These are phyloP conservation scores for Lipotes vexillifer DNA, from an alignment of 2,113 vertebrate species.

Conservation along the genomic window DNA sequence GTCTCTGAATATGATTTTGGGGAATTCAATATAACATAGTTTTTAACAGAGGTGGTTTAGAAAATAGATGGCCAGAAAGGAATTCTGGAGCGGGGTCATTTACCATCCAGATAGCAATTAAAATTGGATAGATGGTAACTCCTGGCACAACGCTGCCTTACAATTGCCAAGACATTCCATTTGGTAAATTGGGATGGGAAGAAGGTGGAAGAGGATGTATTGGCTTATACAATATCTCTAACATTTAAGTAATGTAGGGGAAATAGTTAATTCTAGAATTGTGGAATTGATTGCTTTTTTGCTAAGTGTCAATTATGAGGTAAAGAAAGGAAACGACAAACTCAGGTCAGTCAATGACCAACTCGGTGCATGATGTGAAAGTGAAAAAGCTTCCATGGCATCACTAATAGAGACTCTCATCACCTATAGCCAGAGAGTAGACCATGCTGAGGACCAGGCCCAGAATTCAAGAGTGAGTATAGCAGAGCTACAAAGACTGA, in stretches of 20 bases:
- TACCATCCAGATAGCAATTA: background rate
- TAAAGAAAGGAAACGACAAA: background rate
- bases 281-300: background rate
- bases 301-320: background rate
- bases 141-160: background rate
- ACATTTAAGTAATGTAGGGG: background rate
- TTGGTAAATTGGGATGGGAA: background rate
- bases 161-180: background rate
- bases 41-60: background rate
- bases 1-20: background rate
- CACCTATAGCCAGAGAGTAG: background rate
- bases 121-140: background rate
- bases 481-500: background rate
- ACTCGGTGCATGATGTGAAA: background rate
- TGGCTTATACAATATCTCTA: background rate
- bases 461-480: background rate
- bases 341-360: background rate
- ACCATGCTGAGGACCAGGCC: background rate
- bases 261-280: background rate
- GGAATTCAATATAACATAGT: background rate
- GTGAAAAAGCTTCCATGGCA: background rate
- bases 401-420: background rate
- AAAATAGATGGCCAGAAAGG: background rate
- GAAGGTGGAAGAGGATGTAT: background rate
- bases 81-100: background rate